Evolutionary conservation across 2,797 vertebrate species (phyloP).

Genomic region (Zalophus californianus): DNA sequence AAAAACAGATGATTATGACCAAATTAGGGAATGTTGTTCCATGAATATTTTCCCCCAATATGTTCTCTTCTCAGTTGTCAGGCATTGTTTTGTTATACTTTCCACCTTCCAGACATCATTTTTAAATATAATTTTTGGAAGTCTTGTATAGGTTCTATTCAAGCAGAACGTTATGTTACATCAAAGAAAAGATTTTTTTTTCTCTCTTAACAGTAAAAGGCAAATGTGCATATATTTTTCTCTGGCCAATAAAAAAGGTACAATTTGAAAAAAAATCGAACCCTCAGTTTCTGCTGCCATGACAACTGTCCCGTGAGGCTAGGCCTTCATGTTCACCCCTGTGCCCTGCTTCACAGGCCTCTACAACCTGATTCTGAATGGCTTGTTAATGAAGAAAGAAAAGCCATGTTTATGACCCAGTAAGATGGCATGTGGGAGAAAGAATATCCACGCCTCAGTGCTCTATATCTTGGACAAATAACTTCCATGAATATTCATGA

Average conservation of each 20-base stretch:
- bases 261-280: slow-evolving; percentile 78
- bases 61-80: slow-evolving; percentile 74
- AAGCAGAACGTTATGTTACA: slow-evolving; percentile 57
- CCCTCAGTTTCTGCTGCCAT: slow-evolving; percentile 89
- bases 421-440: not conserved
- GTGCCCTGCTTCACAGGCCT: slow-evolving; percentile 68
- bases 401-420: not conserved
- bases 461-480: not conserved
- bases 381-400: slow-evolving; percentile 63
- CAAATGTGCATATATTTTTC: slow-evolving; percentile 81
- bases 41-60: slow-evolving; percentile 68
- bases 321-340: slow-evolving; percentile 86
- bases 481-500: not conserved
- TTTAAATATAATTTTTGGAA: slow-evolving; percentile 74
- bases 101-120: slow-evolving; percentile 66
- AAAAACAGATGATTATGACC: slow-evolving; percentile 77
- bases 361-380: slow-evolving; percentile 74
- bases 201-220: slow-evolving; percentile 50
- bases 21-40: slow-evolving; percentile 78
- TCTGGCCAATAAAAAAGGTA: slow-evolving; percentile 84
- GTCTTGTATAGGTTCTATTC: slow-evolving; percentile 70
- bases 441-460: not conserved
- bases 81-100: slow-evolving; percentile 62
- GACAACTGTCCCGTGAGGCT: slow-evolving; percentile 86
- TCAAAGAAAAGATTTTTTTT: slow-evolving; percentile 58